phyloP scores from a whole-genome alignment of 2,797 vertebrate species.

The Caiman crocodilus region DNA sequence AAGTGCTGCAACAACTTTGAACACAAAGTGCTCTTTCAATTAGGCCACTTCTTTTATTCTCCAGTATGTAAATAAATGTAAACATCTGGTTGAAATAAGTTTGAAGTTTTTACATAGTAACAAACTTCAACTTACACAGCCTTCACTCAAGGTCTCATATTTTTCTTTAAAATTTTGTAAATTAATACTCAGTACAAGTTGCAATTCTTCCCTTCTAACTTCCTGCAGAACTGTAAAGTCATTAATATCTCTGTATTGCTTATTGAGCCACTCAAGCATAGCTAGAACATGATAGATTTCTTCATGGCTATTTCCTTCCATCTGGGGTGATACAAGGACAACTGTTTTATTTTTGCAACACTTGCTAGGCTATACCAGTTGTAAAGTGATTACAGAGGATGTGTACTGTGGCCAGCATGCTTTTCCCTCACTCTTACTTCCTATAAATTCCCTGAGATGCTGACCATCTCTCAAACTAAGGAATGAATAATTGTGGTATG shows the following conservation, averaged over 20 bases:
- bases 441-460: not conserved
- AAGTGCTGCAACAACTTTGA: not conserved
- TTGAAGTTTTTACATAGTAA: not conserved
- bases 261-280: constrained; percentile 38
- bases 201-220: constrained; percentile 32
- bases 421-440: not conserved
- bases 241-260: constrained; percentile 19
- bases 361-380: not conserved
- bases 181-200: not conserved
- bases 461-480: not conserved
- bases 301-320: not conserved
- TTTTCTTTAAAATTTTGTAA: constrained; percentile 23
- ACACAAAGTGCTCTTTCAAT: not conserved
- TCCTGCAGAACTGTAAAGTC: constrained; percentile 26
- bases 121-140: not conserved
- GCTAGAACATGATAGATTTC: not conserved
- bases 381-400: not conserved
- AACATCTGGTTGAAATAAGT: not conserved
- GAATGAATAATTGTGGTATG: not conserved
- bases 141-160: not conserved
- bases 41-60: not conserved
- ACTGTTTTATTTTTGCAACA: not conserved
- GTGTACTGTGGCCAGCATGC: not conserved
- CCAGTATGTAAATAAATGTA: not conserved
- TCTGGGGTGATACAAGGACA: constrained; percentile 39